A percentile compares a stretch with the other conserved stretches of the same genome.
These are phyloP conservation scores for Drosophila sp. DNA, from an alignment of 1,140 invertebrate species.

Conservation along the genomic window DNA sequence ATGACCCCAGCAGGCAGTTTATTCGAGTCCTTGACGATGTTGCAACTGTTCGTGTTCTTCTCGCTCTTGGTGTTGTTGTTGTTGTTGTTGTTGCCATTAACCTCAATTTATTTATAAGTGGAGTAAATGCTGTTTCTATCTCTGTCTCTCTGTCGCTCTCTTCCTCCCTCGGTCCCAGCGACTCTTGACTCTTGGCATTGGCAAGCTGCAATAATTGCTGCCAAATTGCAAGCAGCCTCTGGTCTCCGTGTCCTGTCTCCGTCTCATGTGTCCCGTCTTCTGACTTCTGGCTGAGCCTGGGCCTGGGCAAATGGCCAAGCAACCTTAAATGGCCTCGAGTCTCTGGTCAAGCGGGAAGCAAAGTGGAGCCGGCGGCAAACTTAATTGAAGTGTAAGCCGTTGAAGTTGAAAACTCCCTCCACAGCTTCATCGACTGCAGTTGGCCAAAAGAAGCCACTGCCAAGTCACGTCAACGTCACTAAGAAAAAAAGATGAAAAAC, in stretches of 20 bases:
- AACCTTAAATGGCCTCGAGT: conserved; percentile 27
- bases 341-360: conserved; percentile 20
- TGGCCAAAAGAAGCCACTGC: conserved; percentile 32
- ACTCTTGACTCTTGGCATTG: conserved; percentile 65
- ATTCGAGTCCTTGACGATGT: conserved; percentile 18
- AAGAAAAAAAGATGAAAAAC: conserved; percentile 53
- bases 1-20: conserved; percentile 32
- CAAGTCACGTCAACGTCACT: conserved; percentile 69
- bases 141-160: no score
- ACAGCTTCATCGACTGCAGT: conserved; percentile 30
- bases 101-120: conserved; percentile 77
- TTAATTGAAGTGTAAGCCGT: conserved; percentile 81
- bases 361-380: conserved; percentile 43
- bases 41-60: conserved; percentile 31
- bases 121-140: conserved; percentile 36
- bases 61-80: conserved; percentile 4
- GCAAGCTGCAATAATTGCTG: conserved; percentile 80
- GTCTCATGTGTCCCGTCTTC: not conserved
- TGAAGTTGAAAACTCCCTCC: conserved; percentile 64
- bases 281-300: conserved; percentile 9
- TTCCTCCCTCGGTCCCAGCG: no score
- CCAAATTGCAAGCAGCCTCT: conserved; percentile 70
- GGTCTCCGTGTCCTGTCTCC: conserved; percentile 12
- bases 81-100: conserved; percentile 49
- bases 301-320: conserved; percentile 54